phyloP scores from a whole-genome alignment of 2,113 vertebrate species.

The Pandion haliaetus region DNA sequence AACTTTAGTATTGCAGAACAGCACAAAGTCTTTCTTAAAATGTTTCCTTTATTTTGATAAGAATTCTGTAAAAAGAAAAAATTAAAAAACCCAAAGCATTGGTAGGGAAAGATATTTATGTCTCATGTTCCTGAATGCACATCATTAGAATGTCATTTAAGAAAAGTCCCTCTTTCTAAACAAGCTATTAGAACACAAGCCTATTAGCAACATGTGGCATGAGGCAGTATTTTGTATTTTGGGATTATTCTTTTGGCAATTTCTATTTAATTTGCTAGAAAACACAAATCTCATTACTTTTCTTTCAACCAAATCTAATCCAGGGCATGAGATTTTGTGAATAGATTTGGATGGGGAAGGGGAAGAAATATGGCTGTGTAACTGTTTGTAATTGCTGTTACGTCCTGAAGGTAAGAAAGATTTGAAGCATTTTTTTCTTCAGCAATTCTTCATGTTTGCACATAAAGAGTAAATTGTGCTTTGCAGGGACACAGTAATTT shows the following conservation, averaged over 20 bases:
- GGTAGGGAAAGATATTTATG: background rate
- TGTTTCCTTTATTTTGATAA: background rate
- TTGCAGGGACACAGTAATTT: background rate
- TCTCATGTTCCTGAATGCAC: background rate
- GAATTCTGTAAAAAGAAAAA: background rate
- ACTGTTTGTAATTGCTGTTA: background rate
- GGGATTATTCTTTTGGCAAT: background rate
- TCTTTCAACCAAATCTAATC: background rate
- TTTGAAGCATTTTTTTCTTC: background rate
- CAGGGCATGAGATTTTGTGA: background rate
- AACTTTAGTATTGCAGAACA: background rate
- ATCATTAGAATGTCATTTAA: background rate
- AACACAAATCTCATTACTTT: conserved; percentile 11
- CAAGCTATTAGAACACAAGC: background rate
- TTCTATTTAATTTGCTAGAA: conserved; percentile 12
- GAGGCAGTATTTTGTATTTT: background rate
- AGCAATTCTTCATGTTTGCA: background rate
- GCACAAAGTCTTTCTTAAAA: background rate
- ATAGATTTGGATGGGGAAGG: background rate
- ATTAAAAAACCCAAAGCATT: background rate
- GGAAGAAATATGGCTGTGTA: background rate
- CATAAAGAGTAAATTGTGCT: background rate
- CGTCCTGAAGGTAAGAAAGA: background rate
- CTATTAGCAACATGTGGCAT: background rate
- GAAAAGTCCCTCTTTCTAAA: background rate